Evolutionary conservation across 2,888 invertebrate species (phyloP), one percentile per base, ranked within the genome.

Genomic region (Linnaemya tessellans): DNA sequence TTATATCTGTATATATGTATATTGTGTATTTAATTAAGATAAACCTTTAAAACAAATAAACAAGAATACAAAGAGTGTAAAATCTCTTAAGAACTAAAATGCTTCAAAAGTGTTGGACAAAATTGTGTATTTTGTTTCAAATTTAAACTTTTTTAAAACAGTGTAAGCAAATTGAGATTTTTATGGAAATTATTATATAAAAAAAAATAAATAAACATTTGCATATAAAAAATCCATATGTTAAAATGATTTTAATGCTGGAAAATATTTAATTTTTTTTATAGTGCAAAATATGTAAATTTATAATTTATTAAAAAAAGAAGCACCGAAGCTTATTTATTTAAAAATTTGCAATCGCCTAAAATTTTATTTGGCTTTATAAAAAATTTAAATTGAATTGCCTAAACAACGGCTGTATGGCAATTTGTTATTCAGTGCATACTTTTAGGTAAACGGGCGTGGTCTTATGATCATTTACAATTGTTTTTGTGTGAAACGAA

Each of bases 141-240:
- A 22, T 30, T 70, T 22, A 18, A 49, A 35, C 60, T 41, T 13
- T 46, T 49, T 60, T 10, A 8, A 35, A 60, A 49, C 20, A 43
- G 64, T 65, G 64, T 30, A 51, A 75, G 64, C 51, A 62, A 49
- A 46, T 67, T 62, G 60, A 43, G n/a, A 70, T 43, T 56, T 79
- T 65, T 64, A 65, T 80, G 80, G 80, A 71, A 80, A 80, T 73
- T 71, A 64, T 56, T 65, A 43, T 18, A 3, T 11, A 65, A 41
- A 35, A 70, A 22, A 51, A 54, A 49, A 49, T 67, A 60, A n/a
- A n/a, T n/a, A n/a, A n/a, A n/a, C n/a, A n/a, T n/a, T n/a, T 46
- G 38, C 20, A 49, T 67, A 20, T 54, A 20, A 51, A 49, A 56
- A 18, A 43, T 43, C 11, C 4, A 65, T 49, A n/a, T 8, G 35